Evolutionary conservation across 2,113 vertebrate genomes (phyloP), one percentile per base, ranked within the genome.

Genomic region (Aptenodytes patagonicus): DNA sequence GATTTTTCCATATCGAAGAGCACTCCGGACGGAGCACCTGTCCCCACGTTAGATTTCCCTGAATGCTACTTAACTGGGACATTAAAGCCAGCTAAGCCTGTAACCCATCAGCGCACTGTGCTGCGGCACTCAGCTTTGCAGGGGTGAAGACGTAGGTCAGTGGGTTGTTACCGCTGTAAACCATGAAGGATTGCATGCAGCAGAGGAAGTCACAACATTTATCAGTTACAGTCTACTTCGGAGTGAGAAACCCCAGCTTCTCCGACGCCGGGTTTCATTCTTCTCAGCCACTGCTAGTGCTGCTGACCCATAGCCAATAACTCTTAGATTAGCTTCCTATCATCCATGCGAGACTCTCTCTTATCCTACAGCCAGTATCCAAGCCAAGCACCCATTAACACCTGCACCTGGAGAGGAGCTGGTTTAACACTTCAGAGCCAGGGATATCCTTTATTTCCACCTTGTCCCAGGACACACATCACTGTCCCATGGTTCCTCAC

Each of bases 201-300:
- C 44, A 60, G 66, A 38, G 61, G 71, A 89, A 94, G 36, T 69
- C 76, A 54, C 52, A 55, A 57, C 38, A 22, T 87, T 64, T 52
- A 54, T 94, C 81, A 69, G 49, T 26, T 47, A 29, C 70, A 34
- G 38, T 11, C 71, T 44, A 66, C 32, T 65, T 29, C 1, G 0
- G 46, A 57, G 68, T 16, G 51, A 92, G 89, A 65, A 70, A 75
- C 32, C 26, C 25, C 68, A 69, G 89, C 61, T 90, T 60, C 78
- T 86, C 38, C 2, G 2, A 22, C 0, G 1, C 42, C 0, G 1
- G 11, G 3, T 40, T 73, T 82, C 68, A 40, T 64, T 75, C 76
- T 47, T 69, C 76, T 40, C 66, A 70, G 55, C 11, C 51, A n/a
- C 11, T 31, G 49, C 55, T 68, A 36, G 47, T 80, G 66, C 44